Evolutionary conservation across 2,113 vertebrate species (phyloP), one percentile per base, ranked within the genome.

Genomic region (Chlorodrepanis virens): DNA sequence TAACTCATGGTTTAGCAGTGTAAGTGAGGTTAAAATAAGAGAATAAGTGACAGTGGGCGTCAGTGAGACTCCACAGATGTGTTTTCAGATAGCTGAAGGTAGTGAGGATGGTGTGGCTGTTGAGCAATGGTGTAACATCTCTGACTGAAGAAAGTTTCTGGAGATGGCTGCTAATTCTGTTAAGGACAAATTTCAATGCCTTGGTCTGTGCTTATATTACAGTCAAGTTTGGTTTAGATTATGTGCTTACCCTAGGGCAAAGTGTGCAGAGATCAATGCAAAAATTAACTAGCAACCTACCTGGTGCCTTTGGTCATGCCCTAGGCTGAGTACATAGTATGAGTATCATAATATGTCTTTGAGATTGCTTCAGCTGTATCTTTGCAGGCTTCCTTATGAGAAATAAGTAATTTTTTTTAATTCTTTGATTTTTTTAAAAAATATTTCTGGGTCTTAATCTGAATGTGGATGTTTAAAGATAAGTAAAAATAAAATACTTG

Each of bases 111-210:
- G 5, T 71, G 27, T 42, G 50, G 27, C 78, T 75, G 10, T 82
- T 0, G 0, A 40, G 25, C 22, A 12, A 0, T 44, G 50, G 7
- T 50, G 6, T 23, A 23, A 37, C 14, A 11, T 42, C 35, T 64
- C 44, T 72, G 50, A 27, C 52, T 61, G 23, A 5, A 14, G 17
- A 29, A 54, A 15, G 19, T 35, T 74, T 92, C 60, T 47, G 35
- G 54, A 85, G 29, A 5, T 52, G 47, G 21, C 25, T 78, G 53
- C 40, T 16, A 12, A 0, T 89, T 84, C 17, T n/a, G 25, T 47
- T 44, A 28, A 61, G 37, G 74, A 45, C 25, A 37, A 22, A 50
- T 79, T 84, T 91, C 80, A 44, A 12, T 84, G 53, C 56, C 23
- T 69, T 79, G 56, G 7, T 68, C 61, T 87, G 14, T 85, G 42